A percentile compares a stretch with the other conserved stretches of the same genome.
Conservation (phyloP, 1,140 invertebrate species). For the Elymnias hypermnestra region DNA sequence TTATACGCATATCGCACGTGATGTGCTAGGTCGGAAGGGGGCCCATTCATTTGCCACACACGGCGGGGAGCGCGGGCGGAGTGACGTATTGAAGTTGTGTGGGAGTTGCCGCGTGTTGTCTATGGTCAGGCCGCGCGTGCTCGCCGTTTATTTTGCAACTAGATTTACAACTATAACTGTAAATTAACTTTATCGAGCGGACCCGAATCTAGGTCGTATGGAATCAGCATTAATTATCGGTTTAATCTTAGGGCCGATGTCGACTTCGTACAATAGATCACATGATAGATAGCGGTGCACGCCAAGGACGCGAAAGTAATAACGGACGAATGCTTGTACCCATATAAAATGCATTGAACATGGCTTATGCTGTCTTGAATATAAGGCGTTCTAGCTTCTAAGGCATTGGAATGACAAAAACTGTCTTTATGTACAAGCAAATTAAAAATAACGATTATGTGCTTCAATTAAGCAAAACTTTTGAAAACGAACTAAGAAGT, state of each 20-base stretch:
- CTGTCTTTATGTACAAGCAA: too few relatives aligned
- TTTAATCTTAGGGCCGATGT: conserved; percentile 71
- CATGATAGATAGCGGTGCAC: conserved; percentile 66
- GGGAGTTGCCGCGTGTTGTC: conserved; percentile 62
- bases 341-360: conserved; percentile 39
- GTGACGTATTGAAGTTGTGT: conserved; percentile 42
- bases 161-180: conserved; percentile 74
- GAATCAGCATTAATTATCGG: conserved; percentile 75
- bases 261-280: conserved; percentile 71
- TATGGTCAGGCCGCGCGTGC: conserved; percentile 68
- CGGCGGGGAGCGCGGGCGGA: conserved; percentile 26
- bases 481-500: too few relatives aligned
- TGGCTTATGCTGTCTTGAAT: conserved; percentile 53
- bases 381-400: too few relatives aligned
- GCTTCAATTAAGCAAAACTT: too few relatives aligned
- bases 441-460: too few relatives aligned
- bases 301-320: conserved; percentile 68
- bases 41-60: conserved; percentile 49
- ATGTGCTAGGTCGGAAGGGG: conserved; percentile 34
- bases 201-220: conserved; percentile 72
- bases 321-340: conserved; percentile 39
- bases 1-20: conserved; percentile 40
- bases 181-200: conserved; percentile 73
- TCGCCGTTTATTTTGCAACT: conserved; percentile 69
- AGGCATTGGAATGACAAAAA: too few relatives aligned